A percentile compares a stretch with the other conserved stretches of the same genome.
Conservation (phyloP, 2,888 invertebrate genomes). For the Macrosiphum euphorbiae region DNA sequence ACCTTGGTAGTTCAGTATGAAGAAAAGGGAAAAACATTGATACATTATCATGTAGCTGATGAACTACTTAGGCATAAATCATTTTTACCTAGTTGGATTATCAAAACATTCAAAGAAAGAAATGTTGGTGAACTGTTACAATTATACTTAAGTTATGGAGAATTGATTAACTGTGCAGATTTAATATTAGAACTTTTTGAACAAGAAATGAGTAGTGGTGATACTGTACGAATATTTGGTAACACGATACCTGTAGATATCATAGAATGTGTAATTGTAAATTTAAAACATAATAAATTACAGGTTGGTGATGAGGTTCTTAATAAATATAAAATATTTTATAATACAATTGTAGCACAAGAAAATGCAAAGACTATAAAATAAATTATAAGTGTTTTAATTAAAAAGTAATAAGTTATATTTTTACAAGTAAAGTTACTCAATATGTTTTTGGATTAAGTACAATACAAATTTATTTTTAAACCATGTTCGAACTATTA, state of each 20-base stretch:
- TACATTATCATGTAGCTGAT: conserved; percentile 80
- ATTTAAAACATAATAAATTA: conserved; percentile 59
- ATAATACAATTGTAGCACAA: conserved; percentile 20
- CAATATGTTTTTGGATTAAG: background rate
- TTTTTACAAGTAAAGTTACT: background rate
- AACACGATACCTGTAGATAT: conserved; percentile 53
- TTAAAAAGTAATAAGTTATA: background rate
- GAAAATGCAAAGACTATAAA: background rate
- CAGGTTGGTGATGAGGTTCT: conserved; percentile 32
- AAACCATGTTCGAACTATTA: background rate
- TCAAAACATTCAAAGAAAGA: conserved; percentile 83
- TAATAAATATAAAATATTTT: conserved; percentile 52
- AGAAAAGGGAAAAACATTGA: conserved; percentile 73
- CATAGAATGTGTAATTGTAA: conserved; percentile 56
- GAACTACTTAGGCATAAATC: conserved; percentile 82
- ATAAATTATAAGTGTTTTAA: background rate
- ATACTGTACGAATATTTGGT: conserved; percentile 21
- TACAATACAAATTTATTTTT: background rate
- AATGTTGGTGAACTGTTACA: conserved; percentile 83
- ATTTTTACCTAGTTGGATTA: conserved; percentile 87
- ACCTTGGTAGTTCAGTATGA: conserved; percentile 77
- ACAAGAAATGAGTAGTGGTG: conserved; percentile 8
- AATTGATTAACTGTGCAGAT: conserved; percentile 78
- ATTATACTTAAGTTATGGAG: conserved; percentile 80
- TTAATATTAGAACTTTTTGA: conserved; percentile 55